Base-by-base conservation (phyloP, 2,888 invertebrate genomes). In the Ormyrus thymus region DNA sequence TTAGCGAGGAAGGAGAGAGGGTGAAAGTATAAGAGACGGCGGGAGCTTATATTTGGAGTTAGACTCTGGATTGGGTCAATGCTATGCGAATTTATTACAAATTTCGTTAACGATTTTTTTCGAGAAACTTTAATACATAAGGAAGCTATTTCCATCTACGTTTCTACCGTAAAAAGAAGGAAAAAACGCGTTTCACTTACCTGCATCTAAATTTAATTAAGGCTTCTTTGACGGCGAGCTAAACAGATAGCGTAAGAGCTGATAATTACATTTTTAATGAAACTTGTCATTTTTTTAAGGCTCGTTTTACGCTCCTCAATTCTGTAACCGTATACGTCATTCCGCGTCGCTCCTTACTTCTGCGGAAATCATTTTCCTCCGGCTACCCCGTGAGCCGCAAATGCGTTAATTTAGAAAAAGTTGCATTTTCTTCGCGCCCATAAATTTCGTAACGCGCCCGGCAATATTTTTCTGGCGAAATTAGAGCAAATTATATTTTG, bases 281-380 rank as follows among this genome's bases (percentile, higher is more conserved):
- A 7, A 11, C 50, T 11, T n/a, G 10, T 46, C 48, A 10, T n/a
- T 15, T 69, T 45, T 68, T 10, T 58, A 69, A 55, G 58, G 10
- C 15, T 69, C 58, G 15, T 56, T 69, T 69, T 15, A 58, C 56
- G 11, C 56, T 68, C 43, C 45, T 29, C 6, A 68, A 56, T 56
- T 56, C n/a, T 45, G 66, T 66, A 66, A 15, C 56, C 56, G 43
- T 6, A 46, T 13, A 56, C 43, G 9, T 53, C 55, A 46, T 55
- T 53, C 11, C 13, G 46, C 43, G 6, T 45, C 13, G 13, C 45
- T 53, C 11, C 13, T 43, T 43, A 8, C 56, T 46, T 68, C 9
- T 7, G 45, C 53, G 10, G 43, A 45, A 68, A 55, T 51, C 9
- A 13, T 68, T 68, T 68, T 68, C 55, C 48, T n/a, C n/a, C n/a